Evolutionary conservation across 2,113 vertebrate genomes (phyloP).

Genomic region (Balaeniceps rex): DNA sequence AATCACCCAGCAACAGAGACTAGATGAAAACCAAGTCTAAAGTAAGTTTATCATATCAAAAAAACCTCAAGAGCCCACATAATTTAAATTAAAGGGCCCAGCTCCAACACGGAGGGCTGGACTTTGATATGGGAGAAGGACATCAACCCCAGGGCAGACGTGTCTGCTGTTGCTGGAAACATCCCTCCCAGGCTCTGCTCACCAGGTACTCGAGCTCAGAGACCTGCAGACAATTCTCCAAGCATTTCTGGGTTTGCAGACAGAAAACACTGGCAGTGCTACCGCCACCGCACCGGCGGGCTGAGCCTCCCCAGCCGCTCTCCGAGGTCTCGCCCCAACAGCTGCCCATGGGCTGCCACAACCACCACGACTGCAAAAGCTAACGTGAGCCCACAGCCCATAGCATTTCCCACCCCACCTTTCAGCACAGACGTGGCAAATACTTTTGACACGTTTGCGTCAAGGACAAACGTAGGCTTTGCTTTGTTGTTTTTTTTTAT

Average conservation of each 20-base stretch:
- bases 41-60: background rate
- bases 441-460: accelerated
- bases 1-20: background rate
- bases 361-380: background rate
- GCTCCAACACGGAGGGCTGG: background rate
- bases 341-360: accelerated
- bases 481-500: accelerated
- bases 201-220: background rate
- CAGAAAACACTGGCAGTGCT: no score
- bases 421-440: accelerated
- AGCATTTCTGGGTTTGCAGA: background rate
- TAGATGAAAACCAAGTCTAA: background rate
- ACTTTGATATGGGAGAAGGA: background rate
- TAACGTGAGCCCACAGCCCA: accelerated
- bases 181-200: background rate
- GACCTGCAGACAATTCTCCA: no score
- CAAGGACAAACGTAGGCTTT: background rate
- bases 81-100: background rate
- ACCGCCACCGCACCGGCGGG: accelerated
- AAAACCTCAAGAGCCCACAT: background rate
- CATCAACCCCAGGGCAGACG: background rate
- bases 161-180: background rate
- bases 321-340: accelerated
- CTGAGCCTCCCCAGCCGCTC: background rate
- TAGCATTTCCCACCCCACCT: accelerated